These are phyloP conservation scores for Chironomus tentans DNA, from an alignment of 2,888 invertebrate genomes.

Conservation along the genomic window DNA sequence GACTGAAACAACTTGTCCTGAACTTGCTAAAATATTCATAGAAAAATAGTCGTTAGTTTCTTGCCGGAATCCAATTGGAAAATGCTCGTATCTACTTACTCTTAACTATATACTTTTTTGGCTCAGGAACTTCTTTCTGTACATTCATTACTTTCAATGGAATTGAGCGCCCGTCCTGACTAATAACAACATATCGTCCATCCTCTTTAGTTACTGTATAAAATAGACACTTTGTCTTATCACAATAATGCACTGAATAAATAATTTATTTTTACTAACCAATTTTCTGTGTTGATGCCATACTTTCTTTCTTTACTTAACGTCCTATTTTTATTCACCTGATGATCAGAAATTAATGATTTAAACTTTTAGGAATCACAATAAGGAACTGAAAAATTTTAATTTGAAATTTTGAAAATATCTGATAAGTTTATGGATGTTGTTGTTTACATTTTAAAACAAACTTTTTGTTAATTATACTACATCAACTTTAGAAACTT, in stretches of 20 bases:
- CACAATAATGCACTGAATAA: too few species aligned
- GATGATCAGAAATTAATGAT: neutral
- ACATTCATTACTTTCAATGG: conserved; percentile 3
- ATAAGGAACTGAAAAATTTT: neutral
- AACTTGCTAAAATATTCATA: neutral
- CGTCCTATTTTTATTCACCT: neutral
- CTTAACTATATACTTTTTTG: conserved; percentile 14
- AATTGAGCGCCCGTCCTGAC: conserved; percentile 1
- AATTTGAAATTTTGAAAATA: neutral
- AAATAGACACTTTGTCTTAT: too few species aligned
- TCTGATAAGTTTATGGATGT: too few species aligned
- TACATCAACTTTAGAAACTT: too few species aligned
- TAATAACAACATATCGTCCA: conserved; percentile 11
- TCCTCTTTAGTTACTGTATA: neutral
- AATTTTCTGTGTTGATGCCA: conserved; percentile 13
- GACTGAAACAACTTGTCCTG: neutral
- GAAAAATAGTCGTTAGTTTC: neutral
- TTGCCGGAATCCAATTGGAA: neutral
- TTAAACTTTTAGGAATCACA: neutral
- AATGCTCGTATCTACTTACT: conserved; percentile 3
- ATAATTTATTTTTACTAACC: neutral
- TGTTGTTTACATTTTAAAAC: too few species aligned
- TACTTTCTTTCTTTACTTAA: neutral
- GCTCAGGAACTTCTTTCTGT: neutral
- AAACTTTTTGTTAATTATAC: too few species aligned